phyloP scores from a whole-genome alignment of 1,140 invertebrate genomes.

The Drosophila malerkotliana region DNA sequence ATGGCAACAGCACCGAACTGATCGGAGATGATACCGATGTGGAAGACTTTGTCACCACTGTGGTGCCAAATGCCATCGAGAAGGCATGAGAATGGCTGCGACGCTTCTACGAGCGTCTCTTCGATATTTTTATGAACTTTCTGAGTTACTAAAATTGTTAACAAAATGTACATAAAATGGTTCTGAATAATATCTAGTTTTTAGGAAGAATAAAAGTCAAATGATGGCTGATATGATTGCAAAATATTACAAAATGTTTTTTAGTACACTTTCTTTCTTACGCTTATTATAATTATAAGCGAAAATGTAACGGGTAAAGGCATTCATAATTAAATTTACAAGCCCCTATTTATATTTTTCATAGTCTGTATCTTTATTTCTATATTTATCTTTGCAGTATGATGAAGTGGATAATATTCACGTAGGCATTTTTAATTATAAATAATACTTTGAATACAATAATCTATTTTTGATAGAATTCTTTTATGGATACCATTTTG shows the following conservation, averaged over 20 bases:
- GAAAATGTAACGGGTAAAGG: not conserved
- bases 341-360: not conserved
- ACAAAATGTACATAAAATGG: not conserved
- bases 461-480: not conserved
- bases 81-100: conserved; percentile 64
- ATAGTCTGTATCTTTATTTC: not conserved
- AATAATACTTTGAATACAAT: not conserved
- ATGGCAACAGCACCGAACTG: conserved; percentile 32
- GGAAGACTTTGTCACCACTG: conserved; percentile 43
- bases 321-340: not conserved
- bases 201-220: not conserved
- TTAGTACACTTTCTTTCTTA: not conserved
- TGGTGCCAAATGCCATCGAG: conserved; percentile 44
- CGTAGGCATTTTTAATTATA: not conserved
- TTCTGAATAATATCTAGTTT: not conserved
- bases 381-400: not conserved
- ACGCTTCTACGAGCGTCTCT: conserved; percentile 68
- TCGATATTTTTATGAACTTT: conserved; percentile 61
- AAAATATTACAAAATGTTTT: not conserved
- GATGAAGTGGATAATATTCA: conserved; percentile 5
- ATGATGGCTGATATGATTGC: not conserved
- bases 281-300: not conserved
- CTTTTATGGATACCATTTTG: conserved; percentile 1
- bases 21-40: conserved; percentile 3
- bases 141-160: conserved; percentile 34